Evolutionary conservation across 2,113 vertebrate genomes (phyloP), one percentile per base, ranked within the genome.

Genomic region (Acanthochromis polyacanthus): DNA sequence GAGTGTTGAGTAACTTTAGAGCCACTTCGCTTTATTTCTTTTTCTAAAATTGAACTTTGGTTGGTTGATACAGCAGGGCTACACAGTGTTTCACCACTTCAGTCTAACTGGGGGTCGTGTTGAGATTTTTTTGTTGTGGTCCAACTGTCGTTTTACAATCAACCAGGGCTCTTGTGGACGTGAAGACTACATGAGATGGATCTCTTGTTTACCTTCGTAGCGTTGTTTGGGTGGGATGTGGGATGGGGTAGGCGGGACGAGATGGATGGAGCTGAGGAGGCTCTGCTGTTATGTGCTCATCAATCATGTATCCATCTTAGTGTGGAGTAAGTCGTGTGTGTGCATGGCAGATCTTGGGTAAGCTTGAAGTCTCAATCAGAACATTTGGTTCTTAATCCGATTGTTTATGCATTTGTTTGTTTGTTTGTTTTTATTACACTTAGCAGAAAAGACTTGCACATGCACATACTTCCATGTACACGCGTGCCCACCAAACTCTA

Each of bases 291-390:
- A 57, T 82, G 77, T 86, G 50, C 32, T 87, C 76, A 88, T 88
- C 38, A 57, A 74, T 83, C 71, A 83, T 62, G 70, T 77, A 43
- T 80, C 50, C 78, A 81, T 86, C 57, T 82, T 51, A 57, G 46
- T 16, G 69, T 83, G 67, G 61, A 83, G 40, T 71, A 75, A 59
- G 77, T 83, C 19, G 62, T 84, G 65, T 76, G 80, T 82, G 61
- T 80, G 80, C 72, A 83, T 87, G 84, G 69, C 61, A 84, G 83
- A 91, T 86, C 68, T 88, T 87, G 82, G 87, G 86, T 84, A 87
- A 91, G 91, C 89, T 91, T 90, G 86, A 94, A 84, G 83, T 88
- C 52, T 80, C 48, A 86, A 84, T 77, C 60, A 88, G 65, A 87
- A 55, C 69, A 79, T 83, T 89, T 74, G 56, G 50, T 78, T 91